Conservation (phyloP, 2,113 vertebrate species). For the Corythornis madagascariensis region DNA sequence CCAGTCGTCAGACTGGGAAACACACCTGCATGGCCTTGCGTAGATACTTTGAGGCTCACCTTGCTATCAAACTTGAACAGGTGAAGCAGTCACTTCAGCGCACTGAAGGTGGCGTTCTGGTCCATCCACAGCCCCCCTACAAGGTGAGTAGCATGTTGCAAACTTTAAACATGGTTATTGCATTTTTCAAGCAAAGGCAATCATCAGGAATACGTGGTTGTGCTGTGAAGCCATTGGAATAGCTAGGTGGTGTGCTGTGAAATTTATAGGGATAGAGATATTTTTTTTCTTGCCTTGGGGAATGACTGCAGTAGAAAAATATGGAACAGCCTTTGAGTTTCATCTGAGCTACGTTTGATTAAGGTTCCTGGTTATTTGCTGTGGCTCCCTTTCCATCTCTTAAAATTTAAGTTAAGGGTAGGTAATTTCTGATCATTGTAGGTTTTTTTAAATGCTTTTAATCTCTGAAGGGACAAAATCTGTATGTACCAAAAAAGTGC, state of each 20-base stretch:
- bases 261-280: not conserved
- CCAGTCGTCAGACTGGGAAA: conserved; percentile 97
- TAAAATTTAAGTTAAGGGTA: not conserved
- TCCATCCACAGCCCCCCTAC: conserved; percentile 95
- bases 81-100: conserved; percentile 98
- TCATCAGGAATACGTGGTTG: not conserved
- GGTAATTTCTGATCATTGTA: not conserved
- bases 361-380: not conserved
- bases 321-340: not conserved
- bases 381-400: not conserved
- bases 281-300: not conserved
- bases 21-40: conserved; percentile 99
- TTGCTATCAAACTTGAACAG: conserved; percentile 97
- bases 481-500: not conserved
- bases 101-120: conserved; percentile 92
- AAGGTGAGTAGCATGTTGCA: conserved; percentile 80
- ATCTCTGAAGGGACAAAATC: not conserved
- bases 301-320: not conserved
- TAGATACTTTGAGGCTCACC: conserved; percentile 96
- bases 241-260: not conserved
- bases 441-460: not conserved
- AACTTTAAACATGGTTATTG: fast-evolving
- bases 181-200: not conserved
- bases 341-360: not conserved
- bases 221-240: not conserved